Conservation (phyloP, 1,140 invertebrate genomes). For the Drosophila eugracilis region DNA sequence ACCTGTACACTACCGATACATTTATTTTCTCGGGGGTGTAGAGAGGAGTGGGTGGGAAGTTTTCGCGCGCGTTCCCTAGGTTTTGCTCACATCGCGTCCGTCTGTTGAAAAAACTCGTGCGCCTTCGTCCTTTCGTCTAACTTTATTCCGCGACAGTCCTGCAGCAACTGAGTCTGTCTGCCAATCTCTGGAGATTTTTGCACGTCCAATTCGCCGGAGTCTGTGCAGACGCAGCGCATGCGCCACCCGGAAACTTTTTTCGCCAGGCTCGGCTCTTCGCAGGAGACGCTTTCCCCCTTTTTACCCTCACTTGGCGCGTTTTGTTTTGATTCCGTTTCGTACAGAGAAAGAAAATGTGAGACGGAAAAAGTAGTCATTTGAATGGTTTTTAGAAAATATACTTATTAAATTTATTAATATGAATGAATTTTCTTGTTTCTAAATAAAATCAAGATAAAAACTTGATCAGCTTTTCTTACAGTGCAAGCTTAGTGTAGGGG, state of each 20-base stretch:
- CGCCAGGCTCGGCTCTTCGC: constrained; percentile 35
- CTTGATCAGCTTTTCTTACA: background rate
- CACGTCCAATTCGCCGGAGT: constrained; percentile 60
- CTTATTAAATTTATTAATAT: background rate
- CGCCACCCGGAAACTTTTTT: constrained; percentile 17
- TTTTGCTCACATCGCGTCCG: constrained; percentile 38
- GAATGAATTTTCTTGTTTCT: no score
- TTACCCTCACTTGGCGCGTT: constrained; percentile 52
- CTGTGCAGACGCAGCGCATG: constrained; percentile 67
- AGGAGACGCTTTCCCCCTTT: constrained; percentile 13
- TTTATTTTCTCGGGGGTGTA: constrained; percentile 1
- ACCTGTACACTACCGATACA: constrained; percentile 40
- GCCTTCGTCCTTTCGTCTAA: constrained; percentile 41
- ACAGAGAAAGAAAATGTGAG: constrained; percentile 6
- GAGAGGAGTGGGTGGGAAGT: constrained; percentile 27
- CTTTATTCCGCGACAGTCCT: constrained; percentile 73
- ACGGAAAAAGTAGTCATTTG: background rate
- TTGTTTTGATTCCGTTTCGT: constrained; percentile 77
- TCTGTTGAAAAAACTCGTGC: constrained; percentile 5
- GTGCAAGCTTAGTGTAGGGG: constrained; percentile 7
- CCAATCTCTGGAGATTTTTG: constrained; percentile 48
- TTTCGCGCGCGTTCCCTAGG: constrained; percentile 75
- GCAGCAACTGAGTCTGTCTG: constrained; percentile 60
- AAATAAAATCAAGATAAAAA: no score
- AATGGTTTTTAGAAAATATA: no score